A percentile compares a stretch with the other conserved stretches of the same genome.
Evolutionary conservation across 30 jellyfish, hydroid and myxozoan species (phyloP).

Genomic region (Sanderia malayensis): DNA sequence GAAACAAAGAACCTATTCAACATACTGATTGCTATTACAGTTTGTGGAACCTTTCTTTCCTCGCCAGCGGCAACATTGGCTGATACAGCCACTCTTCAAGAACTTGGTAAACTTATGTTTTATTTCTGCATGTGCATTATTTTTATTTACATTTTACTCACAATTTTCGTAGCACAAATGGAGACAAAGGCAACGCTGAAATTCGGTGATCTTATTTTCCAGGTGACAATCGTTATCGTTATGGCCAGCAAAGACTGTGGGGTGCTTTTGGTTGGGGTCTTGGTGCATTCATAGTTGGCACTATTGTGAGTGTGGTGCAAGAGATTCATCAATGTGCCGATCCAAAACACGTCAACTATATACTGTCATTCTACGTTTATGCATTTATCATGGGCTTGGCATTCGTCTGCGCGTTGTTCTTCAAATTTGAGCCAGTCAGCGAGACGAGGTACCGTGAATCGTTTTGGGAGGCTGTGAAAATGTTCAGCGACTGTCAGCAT

Average conservation of each 20-base stretch:
- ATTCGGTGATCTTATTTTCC: neutral
- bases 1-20: conserved; percentile 58
- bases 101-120: conserved; percentile 58
- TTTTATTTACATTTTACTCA: too few relatives aligned
- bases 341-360: conserved; percentile 91
- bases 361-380: conserved; percentile 86
- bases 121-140: neutral
- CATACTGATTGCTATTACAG: conserved; percentile 71
- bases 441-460: conserved; percentile 71
- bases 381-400: conserved; percentile 94
- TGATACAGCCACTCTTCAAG: conserved; percentile 94
- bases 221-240: conserved; percentile 85
- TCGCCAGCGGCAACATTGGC: conserved; percentile 98
- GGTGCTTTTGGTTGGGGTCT: conserved; percentile 99
- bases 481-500: conserved; percentile 86
- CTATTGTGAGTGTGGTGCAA: conserved; percentile 84
- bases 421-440: conserved; percentile 68
- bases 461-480: conserved; percentile 84
- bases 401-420: conserved; percentile 74
- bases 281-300: conserved; percentile 95
- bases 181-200: neutral
- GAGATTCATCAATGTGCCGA: conserved; percentile 67
- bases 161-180: too few relatives aligned
- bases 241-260: conserved; percentile 98
- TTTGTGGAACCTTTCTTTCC: conserved; percentile 87